A percentile compares a stretch with the other conserved stretches of the same genome.
Evolutionary conservation across 1,140 invertebrate species (phyloP).

Genomic region (Platorchestia sp.): DNA sequence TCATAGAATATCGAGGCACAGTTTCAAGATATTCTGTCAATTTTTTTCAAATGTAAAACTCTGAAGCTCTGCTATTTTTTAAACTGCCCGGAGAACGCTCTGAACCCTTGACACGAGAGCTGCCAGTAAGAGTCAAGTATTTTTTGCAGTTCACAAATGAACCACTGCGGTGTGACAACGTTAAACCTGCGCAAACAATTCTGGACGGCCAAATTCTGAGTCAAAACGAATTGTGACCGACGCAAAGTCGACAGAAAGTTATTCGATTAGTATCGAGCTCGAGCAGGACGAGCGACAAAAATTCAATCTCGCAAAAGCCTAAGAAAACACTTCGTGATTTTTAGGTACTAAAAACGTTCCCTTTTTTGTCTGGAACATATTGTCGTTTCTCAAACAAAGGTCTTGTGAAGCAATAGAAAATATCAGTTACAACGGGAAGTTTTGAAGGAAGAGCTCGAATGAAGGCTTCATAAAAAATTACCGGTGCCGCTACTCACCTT

Average conservation of each 20-base stretch:
- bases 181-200: not conserved
- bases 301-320: not conserved
- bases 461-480: not conserved
- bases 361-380: not conserved
- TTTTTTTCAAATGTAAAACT: no score
- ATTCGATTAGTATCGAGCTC: not conserved
- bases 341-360: not conserved
- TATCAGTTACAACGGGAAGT: not conserved
- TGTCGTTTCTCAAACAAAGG: not conserved
- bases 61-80: not conserved
- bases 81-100: not conserved
- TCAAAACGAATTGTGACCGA: not conserved
- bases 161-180: not conserved
- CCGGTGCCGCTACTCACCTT: not conserved
- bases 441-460: not conserved
- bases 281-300: not conserved
- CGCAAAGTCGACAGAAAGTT: not conserved
- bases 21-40: no score
- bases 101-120: not conserved
- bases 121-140: not conserved
- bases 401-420: not conserved
- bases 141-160: not conserved
- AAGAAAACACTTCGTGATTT: not conserved
- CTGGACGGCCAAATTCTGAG: not conserved
- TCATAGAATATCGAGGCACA: no score